Evolutionary conservation across 2,797 vertebrate genomes (phyloP).

Genomic region (Pogonophryne albipinna): DNA sequence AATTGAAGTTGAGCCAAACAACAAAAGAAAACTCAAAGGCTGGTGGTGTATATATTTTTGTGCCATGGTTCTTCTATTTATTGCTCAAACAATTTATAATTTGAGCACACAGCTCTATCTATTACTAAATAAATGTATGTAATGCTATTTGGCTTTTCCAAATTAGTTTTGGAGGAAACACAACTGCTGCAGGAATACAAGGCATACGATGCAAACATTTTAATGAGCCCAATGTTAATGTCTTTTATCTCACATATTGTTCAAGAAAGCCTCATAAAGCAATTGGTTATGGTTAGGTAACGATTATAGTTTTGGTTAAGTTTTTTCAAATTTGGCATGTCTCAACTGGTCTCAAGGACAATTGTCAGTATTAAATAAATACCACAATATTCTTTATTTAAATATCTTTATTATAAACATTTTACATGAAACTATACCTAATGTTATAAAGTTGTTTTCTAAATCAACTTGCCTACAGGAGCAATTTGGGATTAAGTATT

Average conservation of each 20-base stretch:
- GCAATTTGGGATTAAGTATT: not conserved
- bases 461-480: too few species aligned
- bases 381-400: not conserved
- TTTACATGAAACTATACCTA: too few species aligned
- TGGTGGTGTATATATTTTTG: not conserved
- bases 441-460: too few species aligned
- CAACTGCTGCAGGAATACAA: slow-evolving; percentile 7
- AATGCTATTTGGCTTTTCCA: too few species aligned
- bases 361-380: not conserved
- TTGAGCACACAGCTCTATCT: not conserved
- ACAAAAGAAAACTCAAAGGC: not conserved
- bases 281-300: not conserved
- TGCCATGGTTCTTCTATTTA: not conserved
- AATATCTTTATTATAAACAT: too few species aligned
- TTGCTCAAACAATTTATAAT: not conserved
- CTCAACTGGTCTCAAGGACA: not conserved
- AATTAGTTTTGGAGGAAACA: slow-evolving; percentile 18
- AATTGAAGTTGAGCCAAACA: not conserved
- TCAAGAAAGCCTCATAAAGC: not conserved
- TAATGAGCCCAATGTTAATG: not conserved
- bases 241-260: not conserved
- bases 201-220: slow-evolving; percentile 10
- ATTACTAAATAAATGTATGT: slow-evolving; percentile 18
- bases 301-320: not conserved
- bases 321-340: not conserved